These are phyloP conservation scores for Eremophila alpestris DNA, from an alignment of 2,797 vertebrate genomes.

Conservation along the genomic window DNA sequence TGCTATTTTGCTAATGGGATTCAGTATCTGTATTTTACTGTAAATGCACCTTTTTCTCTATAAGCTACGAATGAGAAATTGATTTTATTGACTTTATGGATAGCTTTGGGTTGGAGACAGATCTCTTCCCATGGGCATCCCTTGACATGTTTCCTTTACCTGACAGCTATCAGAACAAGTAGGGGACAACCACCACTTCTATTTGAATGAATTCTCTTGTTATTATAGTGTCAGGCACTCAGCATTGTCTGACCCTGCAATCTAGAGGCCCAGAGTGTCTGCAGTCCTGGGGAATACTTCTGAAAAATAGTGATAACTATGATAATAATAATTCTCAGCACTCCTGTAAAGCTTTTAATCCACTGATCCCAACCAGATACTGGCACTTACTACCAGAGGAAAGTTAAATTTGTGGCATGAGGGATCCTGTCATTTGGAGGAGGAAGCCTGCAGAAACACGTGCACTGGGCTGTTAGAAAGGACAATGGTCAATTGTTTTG, in stretches of 20 bases:
- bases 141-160: constrained; percentile 9
- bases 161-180: neutral
- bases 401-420: neutral
- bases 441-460: neutral
- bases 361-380: constrained; percentile 47
- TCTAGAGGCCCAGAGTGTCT: constrained; percentile 24
- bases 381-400: neutral
- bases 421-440: constrained; percentile 25
- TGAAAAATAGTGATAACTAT: constrained; percentile 57
- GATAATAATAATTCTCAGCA: constrained; percentile 57
- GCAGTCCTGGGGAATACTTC: constrained; percentile 22
- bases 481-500: neutral
- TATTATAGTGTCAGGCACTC: constrained; percentile 26
- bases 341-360: constrained; percentile 61
- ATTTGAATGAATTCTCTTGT: constrained; percentile 14
- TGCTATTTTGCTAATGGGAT: neutral
- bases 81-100: constrained; percentile 11
- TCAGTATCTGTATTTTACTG: neutral
- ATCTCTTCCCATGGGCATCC: neutral
- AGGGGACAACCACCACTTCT: neutral
- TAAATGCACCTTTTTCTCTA: neutral
- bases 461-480: neutral
- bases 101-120: neutral
- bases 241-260: constrained; percentile 34
- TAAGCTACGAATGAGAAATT: constrained; percentile 8